Percentiles rank a stretch among this genome's conserved stretches.
Conservation (phyloP, 2,888 invertebrate species). For the Syrphus vitripennis region DNA sequence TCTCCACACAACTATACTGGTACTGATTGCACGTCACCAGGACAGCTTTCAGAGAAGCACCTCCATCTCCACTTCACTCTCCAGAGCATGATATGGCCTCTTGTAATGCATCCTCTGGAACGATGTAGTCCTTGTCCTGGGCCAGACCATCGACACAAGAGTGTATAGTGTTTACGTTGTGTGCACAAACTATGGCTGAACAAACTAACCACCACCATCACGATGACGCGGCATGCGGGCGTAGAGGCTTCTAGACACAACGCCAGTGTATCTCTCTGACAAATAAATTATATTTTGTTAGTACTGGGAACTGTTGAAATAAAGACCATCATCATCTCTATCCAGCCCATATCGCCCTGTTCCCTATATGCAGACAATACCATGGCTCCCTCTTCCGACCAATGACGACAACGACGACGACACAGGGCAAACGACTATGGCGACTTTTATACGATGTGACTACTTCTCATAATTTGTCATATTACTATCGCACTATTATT, state of each 20-base stretch:
- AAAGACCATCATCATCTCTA: conserved; percentile 47
- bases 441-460: conserved; percentile 44
- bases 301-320: conserved; percentile 34
- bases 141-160: background rate
- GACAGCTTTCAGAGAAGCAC: conserved; percentile 34
- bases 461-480: conserved; percentile 73
- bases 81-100: conserved; percentile 2
- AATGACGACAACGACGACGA: conserved; percentile 28
- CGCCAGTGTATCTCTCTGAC: conserved; percentile 37
- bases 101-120: conserved; percentile 36
- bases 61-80: conserved; percentile 42
- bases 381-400: conserved; percentile 6
- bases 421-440: conserved; percentile 35
- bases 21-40: conserved; percentile 19
- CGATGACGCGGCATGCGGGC: conserved; percentile 18
- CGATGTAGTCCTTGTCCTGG: conserved; percentile 17
- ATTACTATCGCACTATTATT: conserved; percentile 73
- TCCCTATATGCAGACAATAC: background rate
- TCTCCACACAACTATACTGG: background rate
- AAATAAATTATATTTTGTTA: conserved; percentile 61
- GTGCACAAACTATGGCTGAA: conserved; percentile 26
- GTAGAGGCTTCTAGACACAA: conserved; percentile 27
- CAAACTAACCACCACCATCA: conserved; percentile 10
- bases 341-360: background rate
- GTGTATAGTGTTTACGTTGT: conserved; percentile 32